Evolutionary conservation across 92 coral and sea anemone genomes (phyloP).

Genomic region (Porites evermanni): DNA sequence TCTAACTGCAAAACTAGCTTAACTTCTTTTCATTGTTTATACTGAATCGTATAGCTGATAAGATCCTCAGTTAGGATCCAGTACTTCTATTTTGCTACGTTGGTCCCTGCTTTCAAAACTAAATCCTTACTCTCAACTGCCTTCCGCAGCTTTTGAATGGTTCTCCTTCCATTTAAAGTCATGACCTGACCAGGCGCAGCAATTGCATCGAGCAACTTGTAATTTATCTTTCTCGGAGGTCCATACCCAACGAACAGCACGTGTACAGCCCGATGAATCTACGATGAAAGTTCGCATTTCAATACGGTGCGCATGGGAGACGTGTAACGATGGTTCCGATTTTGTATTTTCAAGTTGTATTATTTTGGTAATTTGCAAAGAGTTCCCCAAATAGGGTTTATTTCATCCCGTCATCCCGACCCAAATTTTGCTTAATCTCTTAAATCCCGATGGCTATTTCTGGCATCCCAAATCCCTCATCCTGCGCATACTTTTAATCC

Average conservation of each 20-base stretch:
- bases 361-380: too few relatives aligned
- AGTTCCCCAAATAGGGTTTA: too few relatives aligned
- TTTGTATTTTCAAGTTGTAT: not conserved
- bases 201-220: not conserved
- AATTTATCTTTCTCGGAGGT: not conserved
- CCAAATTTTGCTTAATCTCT: too few relatives aligned
- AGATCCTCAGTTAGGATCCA: too few relatives aligned
- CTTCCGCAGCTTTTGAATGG: not conserved
- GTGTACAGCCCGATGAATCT: not conserved
- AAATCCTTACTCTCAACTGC: not conserved
- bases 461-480: too few relatives aligned
- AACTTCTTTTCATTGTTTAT: too few relatives aligned
- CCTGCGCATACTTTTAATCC: too few relatives aligned
- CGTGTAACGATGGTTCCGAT: not conserved
- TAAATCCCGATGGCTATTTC: too few relatives aligned
- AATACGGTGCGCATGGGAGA: not conserved
- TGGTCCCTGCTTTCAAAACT: not conserved
- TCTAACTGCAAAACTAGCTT: too few relatives aligned
- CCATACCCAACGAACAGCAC: not conserved
- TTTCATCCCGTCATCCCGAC: too few relatives aligned
- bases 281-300: not conserved
- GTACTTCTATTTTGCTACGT: too few relatives aligned
- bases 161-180: not conserved
- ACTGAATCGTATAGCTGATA: too few relatives aligned
- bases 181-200: not conserved